Evolutionary conservation across 2,113 vertebrate genomes (phyloP).

Genomic region (Ceyx melanurus): DNA sequence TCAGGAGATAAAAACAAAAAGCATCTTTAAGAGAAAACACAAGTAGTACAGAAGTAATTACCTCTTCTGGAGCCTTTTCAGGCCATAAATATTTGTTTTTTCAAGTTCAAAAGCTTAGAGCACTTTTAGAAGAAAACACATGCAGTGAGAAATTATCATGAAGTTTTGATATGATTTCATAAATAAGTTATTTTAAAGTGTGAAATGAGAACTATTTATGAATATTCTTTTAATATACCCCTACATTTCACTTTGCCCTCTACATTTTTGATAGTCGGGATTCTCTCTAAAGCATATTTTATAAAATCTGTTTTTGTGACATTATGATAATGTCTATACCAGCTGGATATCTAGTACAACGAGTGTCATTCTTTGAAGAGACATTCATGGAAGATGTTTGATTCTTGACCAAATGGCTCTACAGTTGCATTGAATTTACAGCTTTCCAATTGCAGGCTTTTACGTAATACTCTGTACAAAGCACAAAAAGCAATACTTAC

Average conservation of each 20-base stretch:
- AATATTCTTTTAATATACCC: conserved; percentile 11
- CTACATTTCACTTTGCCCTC: conserved; percentile 27
- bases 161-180: conserved; percentile 26
- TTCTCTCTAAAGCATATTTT: conserved; percentile 53
- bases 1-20: background rate
- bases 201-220: conserved; percentile 10
- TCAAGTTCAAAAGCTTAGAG: background rate
- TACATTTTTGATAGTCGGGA: conserved; percentile 18
- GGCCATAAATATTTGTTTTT: background rate
- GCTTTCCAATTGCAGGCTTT: background rate
- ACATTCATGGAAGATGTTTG: background rate
- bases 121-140: background rate
- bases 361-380: conserved; percentile 34
- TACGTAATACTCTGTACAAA: background rate
- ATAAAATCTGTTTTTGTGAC: conserved; percentile 44
- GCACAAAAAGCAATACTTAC: background rate
- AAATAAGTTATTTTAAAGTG: background rate
- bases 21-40: background rate
- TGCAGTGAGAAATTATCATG: background rate
- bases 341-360: conserved; percentile 51
- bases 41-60: background rate
- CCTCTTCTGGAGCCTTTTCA: background rate
- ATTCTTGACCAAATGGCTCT: conserved; percentile 54
- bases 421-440: background rate
- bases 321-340: conserved; percentile 49